phyloP scores from a whole-genome alignment of 2,797 vertebrate species.

The Urophycis tenuis region DNA sequence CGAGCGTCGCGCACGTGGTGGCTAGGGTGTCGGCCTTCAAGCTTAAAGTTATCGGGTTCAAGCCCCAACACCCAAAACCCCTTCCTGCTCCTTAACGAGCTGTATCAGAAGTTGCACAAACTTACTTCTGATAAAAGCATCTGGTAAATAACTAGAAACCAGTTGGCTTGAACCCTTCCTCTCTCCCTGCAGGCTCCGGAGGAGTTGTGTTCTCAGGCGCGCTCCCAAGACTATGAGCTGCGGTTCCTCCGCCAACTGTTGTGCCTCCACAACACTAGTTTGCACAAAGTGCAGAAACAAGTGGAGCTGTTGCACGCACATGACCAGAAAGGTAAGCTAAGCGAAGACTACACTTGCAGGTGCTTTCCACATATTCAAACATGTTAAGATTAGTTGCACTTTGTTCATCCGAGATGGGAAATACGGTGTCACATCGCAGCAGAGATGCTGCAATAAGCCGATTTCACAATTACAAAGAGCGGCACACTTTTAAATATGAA shows the following conservation, averaged over 20 bases:
- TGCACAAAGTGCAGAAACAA: conserved; percentile 53
- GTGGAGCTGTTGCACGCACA: conserved; percentile 50
- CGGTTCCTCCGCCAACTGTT: conserved; percentile 60
- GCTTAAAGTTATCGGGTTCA: background rate
- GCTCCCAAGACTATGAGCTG: conserved; percentile 61
- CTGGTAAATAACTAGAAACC: background rate
- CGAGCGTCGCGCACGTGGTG: too few relatives aligned
- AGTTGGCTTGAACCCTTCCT: background rate
- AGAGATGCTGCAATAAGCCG: background rate
- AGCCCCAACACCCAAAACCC: background rate
- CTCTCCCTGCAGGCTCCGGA: conserved; percentile 66
- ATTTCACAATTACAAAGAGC: background rate
- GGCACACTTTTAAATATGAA: background rate
- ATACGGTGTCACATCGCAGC: background rate
- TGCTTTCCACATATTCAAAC: background rate
- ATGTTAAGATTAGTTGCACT: background rate
- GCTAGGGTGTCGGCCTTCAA: background rate
- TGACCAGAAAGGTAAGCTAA: conserved; percentile 64
- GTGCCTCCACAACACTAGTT: conserved; percentile 52
- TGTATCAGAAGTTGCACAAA: background rate
- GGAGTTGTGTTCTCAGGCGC: conserved; percentile 56
- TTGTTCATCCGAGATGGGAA: background rate
- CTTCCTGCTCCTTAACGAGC: background rate
- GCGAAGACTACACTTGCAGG: background rate
- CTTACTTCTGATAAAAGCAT: background rate